Evolutionary conservation across 2,797 vertebrate species (phyloP).

Genomic region (Fistularia tabacaria): DNA sequence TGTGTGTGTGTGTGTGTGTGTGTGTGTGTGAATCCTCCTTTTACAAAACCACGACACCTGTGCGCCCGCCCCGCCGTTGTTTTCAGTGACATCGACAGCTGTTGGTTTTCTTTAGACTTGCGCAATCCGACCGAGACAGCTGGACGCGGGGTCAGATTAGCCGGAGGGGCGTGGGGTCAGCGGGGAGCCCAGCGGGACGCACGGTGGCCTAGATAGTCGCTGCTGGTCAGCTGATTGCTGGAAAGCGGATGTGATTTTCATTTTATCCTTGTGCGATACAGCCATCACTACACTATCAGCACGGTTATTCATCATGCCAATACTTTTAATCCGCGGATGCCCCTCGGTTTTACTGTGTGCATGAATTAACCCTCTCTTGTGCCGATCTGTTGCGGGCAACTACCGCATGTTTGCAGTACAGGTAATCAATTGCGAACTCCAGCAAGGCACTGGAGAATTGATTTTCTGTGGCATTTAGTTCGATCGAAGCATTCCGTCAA

Average conservation of each 20-base stretch:
- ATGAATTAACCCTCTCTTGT: too few relatives aligned
- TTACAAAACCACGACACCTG: background rate
- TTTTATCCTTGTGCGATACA: too few relatives aligned
- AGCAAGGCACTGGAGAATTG: background rate
- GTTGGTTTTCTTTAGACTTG: constrained; percentile 25
- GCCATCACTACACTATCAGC: too few relatives aligned
- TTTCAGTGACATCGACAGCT: constrained; percentile 26
- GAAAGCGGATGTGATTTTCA: constrained; percentile 20
- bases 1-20: too few relatives aligned
- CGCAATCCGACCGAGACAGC: constrained; percentile 44
- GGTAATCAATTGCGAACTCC: too few relatives aligned
- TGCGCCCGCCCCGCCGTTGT: background rate
- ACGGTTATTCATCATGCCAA: too few relatives aligned
- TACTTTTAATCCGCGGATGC: too few relatives aligned
- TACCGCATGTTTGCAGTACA: too few relatives aligned
- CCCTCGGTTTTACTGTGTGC: too few relatives aligned
- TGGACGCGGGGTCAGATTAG: constrained; percentile 45
- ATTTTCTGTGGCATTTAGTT: background rate
- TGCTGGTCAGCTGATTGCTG: constrained; percentile 2
- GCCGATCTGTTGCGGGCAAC: too few relatives aligned
- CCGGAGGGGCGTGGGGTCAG: background rate
- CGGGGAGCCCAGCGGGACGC: background rate
- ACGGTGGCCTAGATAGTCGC: constrained; percentile 44
- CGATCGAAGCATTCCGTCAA: too few relatives aligned
- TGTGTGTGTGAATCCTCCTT: too few relatives aligned